Percentiles rank a stretch among this genome's conserved stretches.
phyloP scores from a whole-genome alignment of 2,888 invertebrate species.

The Rotaria socialis region DNA sequence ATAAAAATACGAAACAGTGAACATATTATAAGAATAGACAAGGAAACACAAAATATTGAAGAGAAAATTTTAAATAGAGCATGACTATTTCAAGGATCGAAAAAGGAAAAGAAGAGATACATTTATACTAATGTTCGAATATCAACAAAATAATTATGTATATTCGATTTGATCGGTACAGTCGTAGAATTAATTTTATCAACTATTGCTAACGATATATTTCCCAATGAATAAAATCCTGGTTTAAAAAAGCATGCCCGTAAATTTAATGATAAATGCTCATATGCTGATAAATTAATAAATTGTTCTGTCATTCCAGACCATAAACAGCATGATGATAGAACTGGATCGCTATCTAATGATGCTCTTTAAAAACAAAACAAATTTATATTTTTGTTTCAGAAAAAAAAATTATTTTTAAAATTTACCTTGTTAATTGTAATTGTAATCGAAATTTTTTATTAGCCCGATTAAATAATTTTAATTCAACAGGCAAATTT shows the following conservation, averaged over 20 bases:
- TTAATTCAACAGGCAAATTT: not conserved
- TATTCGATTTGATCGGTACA: conserved; percentile 32
- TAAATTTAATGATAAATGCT: not conserved
- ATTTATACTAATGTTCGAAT: not conserved
- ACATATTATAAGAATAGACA: not conserved
- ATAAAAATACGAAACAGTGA: not conserved
- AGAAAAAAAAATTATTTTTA: not conserved
- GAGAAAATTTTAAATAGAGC: not conserved
- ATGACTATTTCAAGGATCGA: not conserved
- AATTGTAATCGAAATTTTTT: not conserved
- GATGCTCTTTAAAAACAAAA: not conserved
- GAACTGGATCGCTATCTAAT: not conserved
- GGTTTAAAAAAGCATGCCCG: conserved; percentile 15
- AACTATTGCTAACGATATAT: not conserved
- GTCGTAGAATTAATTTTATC: not conserved
- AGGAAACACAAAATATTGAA: not conserved
- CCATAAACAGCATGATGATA: conserved; percentile 28
- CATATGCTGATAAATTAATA: not conserved
- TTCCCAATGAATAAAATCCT: conserved; percentile 9
- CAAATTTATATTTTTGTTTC: not conserved
- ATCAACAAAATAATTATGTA: conserved; percentile 27
- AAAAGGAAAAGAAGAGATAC: not conserved
- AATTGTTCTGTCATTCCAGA: conserved; percentile 11
- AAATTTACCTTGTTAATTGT: not conserved
- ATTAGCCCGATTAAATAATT: not conserved